Evolutionary conservation across 92 coral and sea anemone genomes (phyloP).

Genomic region (Epizoanthus scotinus): DNA sequence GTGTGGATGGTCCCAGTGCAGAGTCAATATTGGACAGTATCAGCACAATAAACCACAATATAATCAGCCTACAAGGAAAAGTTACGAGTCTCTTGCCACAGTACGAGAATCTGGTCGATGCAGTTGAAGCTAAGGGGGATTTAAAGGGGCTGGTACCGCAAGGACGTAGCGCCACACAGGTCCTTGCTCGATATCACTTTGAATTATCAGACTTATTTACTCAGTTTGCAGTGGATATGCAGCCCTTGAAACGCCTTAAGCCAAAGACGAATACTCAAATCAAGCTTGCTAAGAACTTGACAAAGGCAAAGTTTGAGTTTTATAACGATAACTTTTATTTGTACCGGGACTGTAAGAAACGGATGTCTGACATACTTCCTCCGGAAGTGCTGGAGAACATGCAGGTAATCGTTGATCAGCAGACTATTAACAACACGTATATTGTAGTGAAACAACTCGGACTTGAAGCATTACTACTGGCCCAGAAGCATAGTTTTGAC

Average conservation of each 20-base stretch:
- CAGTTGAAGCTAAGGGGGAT: conserved; percentile 84
- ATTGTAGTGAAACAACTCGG: conserved; percentile 86
- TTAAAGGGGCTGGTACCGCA: conserved; percentile 70
- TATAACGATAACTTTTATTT: conserved; percentile 73
- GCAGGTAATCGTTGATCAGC: conserved; percentile 87
- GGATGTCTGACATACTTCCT: conserved; percentile 72
- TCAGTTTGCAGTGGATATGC: conserved; percentile 95
- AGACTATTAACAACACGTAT: conserved; percentile 87
- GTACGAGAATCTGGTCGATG: conserved; percentile 89
- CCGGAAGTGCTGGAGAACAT: conserved; percentile 75
- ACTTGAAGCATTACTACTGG: conserved; percentile 77
- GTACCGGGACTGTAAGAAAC: conserved; percentile 78
- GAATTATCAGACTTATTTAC: conserved; percentile 96
- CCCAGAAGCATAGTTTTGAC: conserved; percentile 65
- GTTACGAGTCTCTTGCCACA: conserved; percentile 68
- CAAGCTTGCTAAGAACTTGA: conserved; percentile 83
- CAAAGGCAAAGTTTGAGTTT: conserved; percentile 75
- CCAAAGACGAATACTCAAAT: conserved; percentile 87
- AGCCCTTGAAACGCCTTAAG: conserved; percentile 80
- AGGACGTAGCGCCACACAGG: conserved; percentile 81
- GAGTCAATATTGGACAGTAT: conserved; percentile 70
- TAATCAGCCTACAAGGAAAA: conserved; percentile 62
- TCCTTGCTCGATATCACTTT: conserved; percentile 84
- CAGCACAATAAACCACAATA: conserved; percentile 59
- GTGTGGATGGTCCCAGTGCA: conserved; percentile 65